Percentiles rank a stretch among this genome's conserved stretches.
Evolutionary conservation across 2,797 vertebrate species (phyloP).

Genomic region (Hippoglossus hippoglossus): DNA sequence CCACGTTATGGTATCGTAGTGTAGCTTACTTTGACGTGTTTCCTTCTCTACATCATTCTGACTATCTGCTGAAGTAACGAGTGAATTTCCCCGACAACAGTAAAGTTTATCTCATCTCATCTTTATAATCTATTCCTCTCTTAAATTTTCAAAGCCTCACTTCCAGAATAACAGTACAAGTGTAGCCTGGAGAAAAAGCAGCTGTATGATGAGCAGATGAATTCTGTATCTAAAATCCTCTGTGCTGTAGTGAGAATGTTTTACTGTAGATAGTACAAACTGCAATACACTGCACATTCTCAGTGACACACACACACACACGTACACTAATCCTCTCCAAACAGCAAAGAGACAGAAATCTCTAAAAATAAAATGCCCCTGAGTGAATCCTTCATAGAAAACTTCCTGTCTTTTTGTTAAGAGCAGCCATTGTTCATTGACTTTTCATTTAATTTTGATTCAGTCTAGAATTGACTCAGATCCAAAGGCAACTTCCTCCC

Average conservation of each 20-base stretch:
- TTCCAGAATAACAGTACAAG: conserved; percentile 11
- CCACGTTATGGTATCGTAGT: too few species aligned
- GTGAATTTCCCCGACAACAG: not conserved
- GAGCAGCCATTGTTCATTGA: conserved; percentile 10
- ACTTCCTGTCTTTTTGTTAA: conserved; percentile 9
- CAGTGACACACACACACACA: conserved; percentile 10
- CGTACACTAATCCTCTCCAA: conserved; percentile 7
- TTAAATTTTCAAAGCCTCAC: conserved; percentile 8
- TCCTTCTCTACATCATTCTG: too few species aligned
- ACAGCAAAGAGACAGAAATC: conserved; percentile 14
- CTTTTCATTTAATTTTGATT: conserved; percentile 40
- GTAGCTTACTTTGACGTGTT: too few species aligned
- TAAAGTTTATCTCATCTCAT: not conserved
- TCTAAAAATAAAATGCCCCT: conserved; percentile 30
- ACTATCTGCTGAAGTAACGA: too few species aligned
- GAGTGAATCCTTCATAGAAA: conserved; percentile 18
- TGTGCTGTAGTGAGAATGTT: conserved; percentile 21
- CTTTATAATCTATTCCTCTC: not conserved
- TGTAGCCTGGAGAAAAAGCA: conserved; percentile 8
- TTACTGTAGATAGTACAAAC: not conserved
- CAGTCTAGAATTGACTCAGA: conserved; percentile 8
- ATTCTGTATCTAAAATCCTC: conserved; percentile 14
- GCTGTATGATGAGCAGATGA: not conserved
- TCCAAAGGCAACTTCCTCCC: not conserved
- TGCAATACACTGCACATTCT: conserved; percentile 7